A percentile compares a stretch with the other conserved stretches of the same genome.
Evolutionary conservation across 2,888 invertebrate species (phyloP).

Genomic region (Aphodius granarius): DNA sequence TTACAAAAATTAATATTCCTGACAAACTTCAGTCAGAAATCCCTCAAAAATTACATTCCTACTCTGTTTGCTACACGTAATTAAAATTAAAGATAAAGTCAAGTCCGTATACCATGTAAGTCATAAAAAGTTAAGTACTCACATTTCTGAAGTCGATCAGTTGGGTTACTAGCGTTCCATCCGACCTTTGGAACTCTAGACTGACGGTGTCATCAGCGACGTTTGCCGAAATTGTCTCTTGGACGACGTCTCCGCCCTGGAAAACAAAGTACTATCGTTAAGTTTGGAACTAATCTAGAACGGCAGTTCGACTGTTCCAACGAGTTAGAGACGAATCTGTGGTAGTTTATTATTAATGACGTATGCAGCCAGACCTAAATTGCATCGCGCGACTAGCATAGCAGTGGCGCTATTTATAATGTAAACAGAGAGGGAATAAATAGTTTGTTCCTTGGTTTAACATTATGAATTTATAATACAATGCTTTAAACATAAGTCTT

Average conservation of each 20-base stretch:
- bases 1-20: neutral
- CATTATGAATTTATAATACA: no score
- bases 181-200: slow-evolving; percentile 86
- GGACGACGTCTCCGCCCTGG: slow-evolving; percentile 91
- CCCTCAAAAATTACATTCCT: neutral
- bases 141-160: slow-evolving; percentile 94
- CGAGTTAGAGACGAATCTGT: neutral
- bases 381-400: slow-evolving; percentile 24
- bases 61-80: neutral
- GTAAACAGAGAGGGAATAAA: neutral
- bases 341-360: slow-evolving; percentile 10
- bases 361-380: slow-evolving; percentile 26
- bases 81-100: no score
- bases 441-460: no score
- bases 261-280: slow-evolving; percentile 41
- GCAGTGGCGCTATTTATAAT: neutral
- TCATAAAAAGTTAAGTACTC: slow-evolving; percentile 51
- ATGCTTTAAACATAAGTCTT: no score
- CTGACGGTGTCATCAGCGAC: slow-evolving; percentile 87
- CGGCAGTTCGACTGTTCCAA: neutral
- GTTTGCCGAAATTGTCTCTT: slow-evolving; percentile 90
- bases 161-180: slow-evolving; percentile 89
- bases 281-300: neutral
- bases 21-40: neutral
- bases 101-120: neutral